Evolutionary conservation across 2,797 vertebrate species (phyloP).

Genomic region (Leptoclinus maculatus): DNA sequence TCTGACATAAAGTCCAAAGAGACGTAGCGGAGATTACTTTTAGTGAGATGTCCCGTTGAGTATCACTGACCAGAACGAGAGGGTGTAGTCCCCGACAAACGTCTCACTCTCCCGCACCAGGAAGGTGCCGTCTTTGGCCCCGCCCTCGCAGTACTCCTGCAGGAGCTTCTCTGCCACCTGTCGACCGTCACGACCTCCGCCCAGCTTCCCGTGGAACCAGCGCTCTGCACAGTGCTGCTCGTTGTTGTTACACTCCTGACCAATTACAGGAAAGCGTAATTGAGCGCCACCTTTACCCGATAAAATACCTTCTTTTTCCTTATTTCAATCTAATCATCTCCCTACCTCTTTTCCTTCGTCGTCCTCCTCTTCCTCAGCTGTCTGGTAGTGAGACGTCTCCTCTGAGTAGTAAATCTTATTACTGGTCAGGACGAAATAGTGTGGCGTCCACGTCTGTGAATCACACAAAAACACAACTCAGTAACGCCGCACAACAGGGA

Average conservation of each 20-base stretch:
- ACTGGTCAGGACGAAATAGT: slow-evolving; percentile 97
- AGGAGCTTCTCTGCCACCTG: slow-evolving; percentile 95
- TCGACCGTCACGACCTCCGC: slow-evolving; percentile 91
- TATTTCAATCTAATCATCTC: background rate
- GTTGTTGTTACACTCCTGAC: slow-evolving; percentile 91
- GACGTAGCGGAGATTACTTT: background rate
- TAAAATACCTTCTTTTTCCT: background rate
- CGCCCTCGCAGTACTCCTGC: slow-evolving; percentile 94
- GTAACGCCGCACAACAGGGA: background rate
- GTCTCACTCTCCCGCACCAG: slow-evolving; percentile 97
- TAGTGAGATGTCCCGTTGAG: background rate
- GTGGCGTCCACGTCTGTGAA: slow-evolving; percentile 93
- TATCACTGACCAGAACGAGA: slow-evolving; percentile 92
- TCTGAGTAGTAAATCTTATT: slow-evolving; percentile 98
- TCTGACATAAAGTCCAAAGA: background rate
- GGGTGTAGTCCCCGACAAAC: slow-evolving; percentile 96
- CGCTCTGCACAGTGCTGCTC: slow-evolving; percentile 95
- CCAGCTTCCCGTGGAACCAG: slow-evolving; percentile 97
- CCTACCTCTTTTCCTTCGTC: slow-evolving; percentile 70
- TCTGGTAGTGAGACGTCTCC: slow-evolving; percentile 92
- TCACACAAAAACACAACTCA: slow-evolving; percentile 2
- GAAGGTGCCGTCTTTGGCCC: slow-evolving; percentile 94
- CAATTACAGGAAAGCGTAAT: background rate
- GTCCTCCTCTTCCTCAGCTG: slow-evolving; percentile 83
- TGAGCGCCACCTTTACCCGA: background rate